phyloP scores from a whole-genome alignment of 1,140 invertebrate genomes.

The Sarcophaga bullata region DNA sequence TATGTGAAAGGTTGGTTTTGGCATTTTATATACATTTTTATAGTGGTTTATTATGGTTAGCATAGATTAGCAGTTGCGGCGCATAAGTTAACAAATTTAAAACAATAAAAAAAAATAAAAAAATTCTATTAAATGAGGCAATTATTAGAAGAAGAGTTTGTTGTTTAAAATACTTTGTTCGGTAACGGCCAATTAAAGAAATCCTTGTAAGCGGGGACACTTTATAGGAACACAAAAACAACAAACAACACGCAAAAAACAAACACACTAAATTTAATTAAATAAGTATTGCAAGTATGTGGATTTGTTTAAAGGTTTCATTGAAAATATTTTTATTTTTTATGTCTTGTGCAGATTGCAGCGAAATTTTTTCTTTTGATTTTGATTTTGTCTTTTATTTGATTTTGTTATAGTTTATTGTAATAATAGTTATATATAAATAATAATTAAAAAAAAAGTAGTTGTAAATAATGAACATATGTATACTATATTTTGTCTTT shows the following conservation, averaged over 20 bases:
- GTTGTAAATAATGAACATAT: slow-evolving; percentile 28
- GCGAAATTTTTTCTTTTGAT: slow-evolving; percentile 47
- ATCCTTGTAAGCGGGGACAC: background rate
- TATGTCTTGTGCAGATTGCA: slow-evolving; percentile 60
- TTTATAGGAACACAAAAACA: background rate
- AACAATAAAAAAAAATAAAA: slow-evolving; percentile 26
- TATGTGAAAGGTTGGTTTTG: background rate
- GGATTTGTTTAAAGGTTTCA: background rate
- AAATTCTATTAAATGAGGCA: slow-evolving; percentile 2
- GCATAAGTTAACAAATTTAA: slow-evolving; percentile 24
- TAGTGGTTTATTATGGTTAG: slow-evolving; percentile 23
- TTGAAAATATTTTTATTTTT: slow-evolving; percentile 48
- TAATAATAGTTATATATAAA: slow-evolving; percentile 36
- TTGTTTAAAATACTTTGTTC: background rate
- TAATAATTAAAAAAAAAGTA: slow-evolving; percentile 39
- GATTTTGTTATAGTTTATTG: slow-evolving; percentile 19
- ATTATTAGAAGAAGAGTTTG: background rate
- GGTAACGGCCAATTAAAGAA: background rate
- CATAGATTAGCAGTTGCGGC: slow-evolving; percentile 14
- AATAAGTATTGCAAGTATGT: background rate
- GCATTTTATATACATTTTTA: background rate
- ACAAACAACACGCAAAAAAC: background rate
- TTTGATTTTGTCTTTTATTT: slow-evolving; percentile 6
- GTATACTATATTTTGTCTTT: slow-evolving; percentile 35
- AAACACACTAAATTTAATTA: background rate